Evolutionary conservation across 1,140 invertebrate genomes (phyloP).

Genomic region (Physella acuta): DNA sequence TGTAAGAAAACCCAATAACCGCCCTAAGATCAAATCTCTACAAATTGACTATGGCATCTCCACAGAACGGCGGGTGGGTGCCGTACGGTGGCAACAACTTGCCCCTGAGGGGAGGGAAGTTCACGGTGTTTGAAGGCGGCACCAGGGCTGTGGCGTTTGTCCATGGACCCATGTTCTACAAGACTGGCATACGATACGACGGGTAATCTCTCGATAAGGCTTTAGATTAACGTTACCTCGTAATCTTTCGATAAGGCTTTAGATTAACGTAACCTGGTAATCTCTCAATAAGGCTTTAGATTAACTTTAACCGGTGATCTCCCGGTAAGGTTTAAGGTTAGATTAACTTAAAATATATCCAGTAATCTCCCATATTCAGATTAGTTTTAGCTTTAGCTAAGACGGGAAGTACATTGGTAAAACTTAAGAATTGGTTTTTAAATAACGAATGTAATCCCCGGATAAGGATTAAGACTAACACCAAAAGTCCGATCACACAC

Average conservation of each 20-base stretch:
- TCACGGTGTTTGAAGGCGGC: slow-evolving; percentile 63
- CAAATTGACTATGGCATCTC: background rate
- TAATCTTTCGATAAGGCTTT: background rate
- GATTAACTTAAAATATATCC: background rate
- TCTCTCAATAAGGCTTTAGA: background rate
- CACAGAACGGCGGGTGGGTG: slow-evolving; percentile 48
- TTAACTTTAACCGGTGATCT: background rate
- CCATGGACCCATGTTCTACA: slow-evolving; percentile 43
- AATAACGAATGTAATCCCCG: too few relatives aligned
- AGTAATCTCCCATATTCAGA: too few relatives aligned
- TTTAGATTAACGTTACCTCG: background rate
- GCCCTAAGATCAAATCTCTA: background rate
- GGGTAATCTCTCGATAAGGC: slow-evolving; percentile 25
- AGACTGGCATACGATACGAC: slow-evolving; percentile 28
- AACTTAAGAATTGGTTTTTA: too few relatives aligned
- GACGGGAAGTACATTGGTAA: too few relatives aligned
- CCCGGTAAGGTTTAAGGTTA: background rate
- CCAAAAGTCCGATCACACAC: too few relatives aligned
- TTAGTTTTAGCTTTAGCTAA: too few relatives aligned
- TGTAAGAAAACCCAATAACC: background rate
- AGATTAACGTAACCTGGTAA: background rate
- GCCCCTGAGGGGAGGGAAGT: slow-evolving; percentile 62
- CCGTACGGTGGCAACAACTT: slow-evolving; percentile 59
- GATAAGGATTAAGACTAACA: too few relatives aligned
- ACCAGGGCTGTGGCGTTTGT: slow-evolving; percentile 55